phyloP scores from a whole-genome alignment of 2,797 vertebrate species.

The Prionace glauca region DNA sequence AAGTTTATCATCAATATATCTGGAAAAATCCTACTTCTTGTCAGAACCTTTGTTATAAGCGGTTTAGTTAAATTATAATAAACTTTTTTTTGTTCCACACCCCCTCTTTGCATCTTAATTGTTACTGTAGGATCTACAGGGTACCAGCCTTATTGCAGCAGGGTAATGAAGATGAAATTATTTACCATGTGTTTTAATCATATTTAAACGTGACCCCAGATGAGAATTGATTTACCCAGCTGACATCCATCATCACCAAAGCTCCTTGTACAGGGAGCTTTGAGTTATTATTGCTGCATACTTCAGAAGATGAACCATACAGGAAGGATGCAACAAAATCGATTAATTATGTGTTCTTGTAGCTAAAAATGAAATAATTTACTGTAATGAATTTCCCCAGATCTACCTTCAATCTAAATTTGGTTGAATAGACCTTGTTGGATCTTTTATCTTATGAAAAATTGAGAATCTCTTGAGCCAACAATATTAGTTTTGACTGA shows the following conservation, averaged over 20 bases:
- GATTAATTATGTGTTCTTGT: constrained; percentile 27
- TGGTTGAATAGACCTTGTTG: constrained; percentile 17
- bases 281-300: not conserved
- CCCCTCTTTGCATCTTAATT: not conserved
- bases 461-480: not conserved
- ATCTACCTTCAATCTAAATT: constrained; percentile 14
- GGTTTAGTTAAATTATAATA: not conserved
- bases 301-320: constrained; percentile 19
- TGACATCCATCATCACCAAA: constrained; percentile 23
- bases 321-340: constrained; percentile 29
- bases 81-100: not conserved
- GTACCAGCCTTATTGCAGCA: not conserved
- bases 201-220: constrained; percentile 20
- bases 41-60: not conserved
- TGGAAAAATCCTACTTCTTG: not conserved
- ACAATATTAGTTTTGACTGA: constrained; percentile 4
- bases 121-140: not conserved
- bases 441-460: constrained; percentile 22
- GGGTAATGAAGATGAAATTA: constrained; percentile 2
- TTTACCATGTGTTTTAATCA: constrained; percentile 23
- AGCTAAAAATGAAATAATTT: not conserved
- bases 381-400: constrained; percentile 24
- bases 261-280: not conserved
- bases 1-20: not conserved
- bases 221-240: constrained; percentile 13